Evolutionary conservation across 2,113 vertebrate species (phyloP).

Genomic region (Bostrychus sinensis): DNA sequence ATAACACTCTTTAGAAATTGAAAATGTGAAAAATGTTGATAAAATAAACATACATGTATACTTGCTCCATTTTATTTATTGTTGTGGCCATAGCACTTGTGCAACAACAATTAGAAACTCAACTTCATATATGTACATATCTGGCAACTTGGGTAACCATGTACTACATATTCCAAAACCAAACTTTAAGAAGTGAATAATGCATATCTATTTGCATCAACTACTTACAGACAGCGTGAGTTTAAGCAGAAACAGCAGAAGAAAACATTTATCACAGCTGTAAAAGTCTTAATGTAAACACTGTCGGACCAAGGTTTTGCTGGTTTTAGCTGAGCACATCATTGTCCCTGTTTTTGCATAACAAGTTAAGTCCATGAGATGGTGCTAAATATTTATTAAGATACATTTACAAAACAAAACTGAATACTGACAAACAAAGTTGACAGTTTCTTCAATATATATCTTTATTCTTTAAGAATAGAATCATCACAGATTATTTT

Average conservation of each 20-base stretch:
- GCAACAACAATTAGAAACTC: constrained; percentile 12
- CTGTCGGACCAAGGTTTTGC: constrained; percentile 3
- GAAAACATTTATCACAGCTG: constrained; percentile 6
- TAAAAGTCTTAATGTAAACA: constrained; percentile 9
- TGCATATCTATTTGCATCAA: constrained; percentile 7
- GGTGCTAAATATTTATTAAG: background rate
- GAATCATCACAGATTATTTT: constrained; percentile 74
- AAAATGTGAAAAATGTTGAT: background rate
- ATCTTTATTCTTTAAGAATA: constrained; percentile 83
- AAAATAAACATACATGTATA: constrained; percentile 7
- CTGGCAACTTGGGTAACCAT: constrained; percentile 1
- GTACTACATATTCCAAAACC: constrained; percentile 3
- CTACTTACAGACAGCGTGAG: constrained; percentile 14
- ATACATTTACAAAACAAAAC: constrained; percentile 8
- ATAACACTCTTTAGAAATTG: background rate
- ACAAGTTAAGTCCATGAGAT: constrained; percentile 6
- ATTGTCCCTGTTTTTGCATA: constrained; percentile 2
- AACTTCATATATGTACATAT: constrained; percentile 8
- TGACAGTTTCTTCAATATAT: constrained; percentile 67
- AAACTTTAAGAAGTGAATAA: constrained; percentile 15
- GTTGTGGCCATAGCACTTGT: constrained; percentile 11
- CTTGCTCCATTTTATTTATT: constrained; percentile 8
- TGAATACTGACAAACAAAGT: constrained; percentile 7
- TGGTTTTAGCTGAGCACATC: background rate
- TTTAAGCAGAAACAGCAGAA: constrained; percentile 14